phyloP scores from a whole-genome alignment of 1,140 invertebrate species.

The Cheumatopsyche charites region DNA sequence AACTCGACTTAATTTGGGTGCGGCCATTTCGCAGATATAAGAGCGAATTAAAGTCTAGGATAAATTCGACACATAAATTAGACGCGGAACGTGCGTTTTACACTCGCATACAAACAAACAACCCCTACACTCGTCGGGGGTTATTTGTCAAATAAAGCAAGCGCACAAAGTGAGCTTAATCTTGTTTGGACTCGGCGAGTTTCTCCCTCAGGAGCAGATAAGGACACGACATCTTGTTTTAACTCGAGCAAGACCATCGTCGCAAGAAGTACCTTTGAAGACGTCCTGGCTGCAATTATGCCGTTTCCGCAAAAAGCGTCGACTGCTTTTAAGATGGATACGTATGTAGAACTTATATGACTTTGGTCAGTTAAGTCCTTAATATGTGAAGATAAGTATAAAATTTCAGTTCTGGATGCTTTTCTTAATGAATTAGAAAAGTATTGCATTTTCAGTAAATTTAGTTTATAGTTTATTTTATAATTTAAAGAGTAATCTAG shows the following conservation, averaged over 20 bases:
- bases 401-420: no score
- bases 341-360: no score
- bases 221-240: neutral
- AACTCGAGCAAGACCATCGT: neutral
- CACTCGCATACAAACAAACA: neutral
- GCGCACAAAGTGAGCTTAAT: slow-evolving; percentile 17
- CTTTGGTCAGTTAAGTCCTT: no score
- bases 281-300: no score
- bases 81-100: neutral
- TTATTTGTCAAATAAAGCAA: slow-evolving; percentile 17
- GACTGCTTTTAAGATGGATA: no score
- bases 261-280: no score
- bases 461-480: no score
- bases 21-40: neutral
- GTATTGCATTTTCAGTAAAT: no score
- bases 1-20: neutral
- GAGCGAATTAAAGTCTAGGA: neutral
- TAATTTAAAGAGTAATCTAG: no score
- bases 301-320: no score
- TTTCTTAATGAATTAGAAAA: no score
- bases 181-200: slow-evolving; percentile 15
- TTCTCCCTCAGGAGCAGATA: neutral
- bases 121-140: neutral
- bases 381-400: no score
- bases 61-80: neutral